Evolutionary conservation across 2,113 vertebrate species (phyloP).

Genomic region (Oncorhynchus mykiss): DNA sequence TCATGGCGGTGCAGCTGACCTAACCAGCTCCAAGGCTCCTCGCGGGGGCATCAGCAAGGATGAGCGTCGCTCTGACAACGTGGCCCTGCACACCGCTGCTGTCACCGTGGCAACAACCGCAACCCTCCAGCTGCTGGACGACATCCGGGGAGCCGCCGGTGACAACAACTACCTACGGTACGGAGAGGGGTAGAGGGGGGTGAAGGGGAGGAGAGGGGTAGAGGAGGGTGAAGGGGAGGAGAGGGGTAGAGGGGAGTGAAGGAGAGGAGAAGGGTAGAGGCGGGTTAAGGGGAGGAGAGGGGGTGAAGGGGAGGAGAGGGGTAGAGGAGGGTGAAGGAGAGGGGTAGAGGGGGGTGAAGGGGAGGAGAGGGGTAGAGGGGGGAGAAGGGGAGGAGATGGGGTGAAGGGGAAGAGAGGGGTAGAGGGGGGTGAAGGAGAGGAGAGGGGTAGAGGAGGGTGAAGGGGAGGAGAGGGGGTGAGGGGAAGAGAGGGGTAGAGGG

Average conservation of each 20-base stretch:
- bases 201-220: not conserved
- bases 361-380: too few relatives aligned
- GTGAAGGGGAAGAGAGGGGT: too few relatives aligned
- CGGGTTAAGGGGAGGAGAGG: too few relatives aligned
- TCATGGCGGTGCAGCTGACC: slow-evolving; percentile 69
- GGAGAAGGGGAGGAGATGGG: too few relatives aligned
- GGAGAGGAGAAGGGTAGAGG: not conserved
- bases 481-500: too few relatives aligned
- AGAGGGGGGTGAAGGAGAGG: too few relatives aligned
- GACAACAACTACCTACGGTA: slow-evolving; percentile 30
- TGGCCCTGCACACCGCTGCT: slow-evolving; percentile 52
- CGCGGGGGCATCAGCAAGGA: slow-evolving; percentile 73
- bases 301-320: too few relatives aligned
- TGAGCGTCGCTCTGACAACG: slow-evolving; percentile 51
- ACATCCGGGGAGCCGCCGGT: slow-evolving; percentile 62
- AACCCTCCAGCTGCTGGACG: slow-evolving; percentile 65
- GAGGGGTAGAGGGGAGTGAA: not conserved
- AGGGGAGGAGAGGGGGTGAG: too few relatives aligned
- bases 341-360: not conserved
- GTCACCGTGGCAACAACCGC: slow-evolving; percentile 57
- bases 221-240: not conserved
- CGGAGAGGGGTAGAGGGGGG: not conserved
- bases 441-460: too few relatives aligned
- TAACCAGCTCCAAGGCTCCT: slow-evolving; percentile 51
- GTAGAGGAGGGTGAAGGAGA: too few relatives aligned